A percentile compares a stretch with the other conserved stretches of the same genome.
Evolutionary conservation across 2,113 vertebrate species (phyloP).

Genomic region (Sinocyclocheilus rhinocerous): DNA sequence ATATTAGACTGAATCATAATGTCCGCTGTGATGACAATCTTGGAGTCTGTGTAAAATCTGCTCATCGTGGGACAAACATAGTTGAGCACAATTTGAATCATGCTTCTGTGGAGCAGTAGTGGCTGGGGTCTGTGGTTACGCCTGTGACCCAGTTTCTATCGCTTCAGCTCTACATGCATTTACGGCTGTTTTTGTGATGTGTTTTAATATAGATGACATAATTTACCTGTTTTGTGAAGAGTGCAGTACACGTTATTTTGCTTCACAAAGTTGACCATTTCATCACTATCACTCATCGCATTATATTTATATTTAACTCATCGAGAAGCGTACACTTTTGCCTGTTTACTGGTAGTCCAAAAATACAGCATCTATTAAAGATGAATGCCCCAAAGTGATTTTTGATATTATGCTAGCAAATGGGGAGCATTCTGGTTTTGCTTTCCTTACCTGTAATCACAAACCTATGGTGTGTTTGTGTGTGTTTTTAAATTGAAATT

Average conservation of each 20-base stretch:
- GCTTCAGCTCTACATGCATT: not conserved
- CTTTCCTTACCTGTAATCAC: not conserved
- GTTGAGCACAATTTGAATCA: not conserved
- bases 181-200: not conserved
- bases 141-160: not conserved
- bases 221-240: not conserved
- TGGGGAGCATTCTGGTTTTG: not conserved
- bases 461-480: too few species aligned
- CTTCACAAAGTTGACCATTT: not conserved
- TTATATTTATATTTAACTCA: not conserved
- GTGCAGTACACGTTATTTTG: not conserved
- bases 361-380: not conserved
- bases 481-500: too few species aligned
- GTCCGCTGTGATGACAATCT: not conserved
- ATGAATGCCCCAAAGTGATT: not conserved
- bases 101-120: not conserved
- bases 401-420: not conserved
- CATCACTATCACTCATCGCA: not conserved
- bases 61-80: not conserved
- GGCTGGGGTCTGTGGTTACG: slow-evolving; percentile 34
- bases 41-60: not conserved
- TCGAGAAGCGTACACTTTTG: not conserved
- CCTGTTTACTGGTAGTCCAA: not conserved
- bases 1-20: not conserved
- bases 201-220: not conserved